phyloP scores from a whole-genome alignment of 2,888 invertebrate genomes.

The Lymantria monacha region DNA sequence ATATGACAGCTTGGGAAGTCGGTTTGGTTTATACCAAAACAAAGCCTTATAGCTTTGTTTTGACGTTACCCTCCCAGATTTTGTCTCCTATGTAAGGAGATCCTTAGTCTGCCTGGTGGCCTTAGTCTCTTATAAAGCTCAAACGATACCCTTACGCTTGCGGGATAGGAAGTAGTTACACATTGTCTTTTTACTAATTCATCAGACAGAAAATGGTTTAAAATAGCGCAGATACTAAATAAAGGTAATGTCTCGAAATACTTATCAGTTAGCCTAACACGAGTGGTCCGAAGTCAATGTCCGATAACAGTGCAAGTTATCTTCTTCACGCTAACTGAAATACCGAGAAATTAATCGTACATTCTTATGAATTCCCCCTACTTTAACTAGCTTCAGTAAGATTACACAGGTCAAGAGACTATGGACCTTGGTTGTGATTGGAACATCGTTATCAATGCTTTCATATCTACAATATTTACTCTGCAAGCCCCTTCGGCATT shows the following conservation, averaged over 20 bases:
- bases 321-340: constrained; percentile 28
- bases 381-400: constrained; percentile 7
- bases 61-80: too few species aligned
- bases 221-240: too few species aligned
- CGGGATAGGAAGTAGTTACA: too few species aligned
- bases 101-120: too few species aligned
- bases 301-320: constrained; percentile 45
- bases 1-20: too few species aligned
- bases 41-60: too few species aligned
- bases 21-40: too few species aligned
- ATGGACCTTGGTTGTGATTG: constrained; percentile 11
- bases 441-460: constrained; percentile 4
- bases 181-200: too few species aligned
- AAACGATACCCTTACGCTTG: too few species aligned
- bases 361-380: neutral
- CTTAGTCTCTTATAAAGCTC: too few species aligned
- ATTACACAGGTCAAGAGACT: constrained; percentile 18
- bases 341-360: constrained; percentile 13
- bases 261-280: constrained; percentile 23
- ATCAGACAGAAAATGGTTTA: too few species aligned
- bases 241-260: constrained; percentile 14
- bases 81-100: too few species aligned
- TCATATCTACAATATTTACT: neutral
- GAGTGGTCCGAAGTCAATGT: constrained; percentile 34
- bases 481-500: neutral